These are phyloP conservation scores for Paramacrobiotus metropolitanus DNA, from an alignment of 1,140 invertebrate genomes.

Conservation along the genomic window DNA sequence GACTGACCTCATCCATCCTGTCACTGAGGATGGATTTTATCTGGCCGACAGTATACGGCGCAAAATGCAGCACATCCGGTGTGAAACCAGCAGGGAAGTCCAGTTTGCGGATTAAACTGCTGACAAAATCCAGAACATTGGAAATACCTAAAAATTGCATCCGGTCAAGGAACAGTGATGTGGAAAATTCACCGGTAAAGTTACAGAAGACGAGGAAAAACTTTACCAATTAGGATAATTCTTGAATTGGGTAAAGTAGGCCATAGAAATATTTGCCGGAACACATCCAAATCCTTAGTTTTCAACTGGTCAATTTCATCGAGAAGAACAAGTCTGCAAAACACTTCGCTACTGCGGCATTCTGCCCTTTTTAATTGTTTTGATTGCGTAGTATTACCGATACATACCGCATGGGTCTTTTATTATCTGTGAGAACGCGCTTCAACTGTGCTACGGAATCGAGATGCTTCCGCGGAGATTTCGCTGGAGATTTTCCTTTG, in stretches of 20 bases:
- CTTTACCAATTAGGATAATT: slow-evolving; percentile 51
- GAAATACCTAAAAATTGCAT: slow-evolving; percentile 48
- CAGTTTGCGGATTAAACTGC: slow-evolving; percentile 41
- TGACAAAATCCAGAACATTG: slow-evolving; percentile 81
- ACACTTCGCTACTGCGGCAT: no score
- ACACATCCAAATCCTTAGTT: slow-evolving; percentile 51
- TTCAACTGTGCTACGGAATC: no score
- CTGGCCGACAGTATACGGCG: slow-evolving; percentile 70
- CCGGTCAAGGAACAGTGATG: no score
- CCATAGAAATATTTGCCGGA: slow-evolving; percentile 87
- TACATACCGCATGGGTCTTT: no score
- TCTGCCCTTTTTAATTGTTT: no score
- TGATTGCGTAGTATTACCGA: no score
- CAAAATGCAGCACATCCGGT: slow-evolving; percentile 51
- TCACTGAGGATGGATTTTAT: slow-evolving; percentile 60
- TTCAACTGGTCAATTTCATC: slow-evolving; percentile 85
- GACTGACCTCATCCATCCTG: slow-evolving; percentile 37
- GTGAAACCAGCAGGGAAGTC: slow-evolving; percentile 17
- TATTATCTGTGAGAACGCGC: no score
- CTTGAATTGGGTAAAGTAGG: slow-evolving; percentile 40
- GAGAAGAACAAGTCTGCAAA: slow-evolving; percentile 52
- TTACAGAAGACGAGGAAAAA: no score
- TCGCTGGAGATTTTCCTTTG: no score
- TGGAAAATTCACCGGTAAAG: no score
- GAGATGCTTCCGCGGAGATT: no score